Evolutionary conservation across 2,113 vertebrate species (phyloP).

Genomic region (Pyxicephalus adspersus): DNA sequence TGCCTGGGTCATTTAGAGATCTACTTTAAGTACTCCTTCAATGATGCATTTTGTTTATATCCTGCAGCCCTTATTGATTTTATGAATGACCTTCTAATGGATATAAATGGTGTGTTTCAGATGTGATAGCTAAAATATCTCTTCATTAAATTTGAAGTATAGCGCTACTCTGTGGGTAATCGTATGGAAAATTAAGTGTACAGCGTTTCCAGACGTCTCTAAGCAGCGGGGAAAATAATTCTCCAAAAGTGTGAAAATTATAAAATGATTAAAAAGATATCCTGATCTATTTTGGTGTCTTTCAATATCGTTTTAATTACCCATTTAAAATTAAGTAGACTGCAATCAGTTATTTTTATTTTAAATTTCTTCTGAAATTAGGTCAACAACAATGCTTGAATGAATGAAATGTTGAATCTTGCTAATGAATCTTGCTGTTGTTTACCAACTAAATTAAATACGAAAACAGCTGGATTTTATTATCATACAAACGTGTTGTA

Average conservation of each 20-base stretch:
- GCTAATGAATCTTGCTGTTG: background rate
- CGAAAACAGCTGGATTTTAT: background rate
- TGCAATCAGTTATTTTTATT: background rate
- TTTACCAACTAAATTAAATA: background rate
- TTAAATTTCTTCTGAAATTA: background rate
- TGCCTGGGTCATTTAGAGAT: constrained; percentile 3
- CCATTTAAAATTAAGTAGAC: background rate
- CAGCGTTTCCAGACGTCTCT: constrained; percentile 19
- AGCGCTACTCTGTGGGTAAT: constrained; percentile 50
- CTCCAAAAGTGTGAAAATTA: constrained; percentile 32
- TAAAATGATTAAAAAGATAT: constrained; percentile 31
- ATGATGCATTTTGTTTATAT: constrained; percentile 54
- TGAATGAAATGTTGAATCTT: background rate
- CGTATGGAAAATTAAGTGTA: constrained; percentile 55
- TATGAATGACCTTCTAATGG: constrained; percentile 52
- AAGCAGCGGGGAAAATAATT: constrained; percentile 25
- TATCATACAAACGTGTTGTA: background rate
- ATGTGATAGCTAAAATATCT: constrained; percentile 56
- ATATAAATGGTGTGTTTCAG: constrained; percentile 52
- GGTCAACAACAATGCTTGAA: background rate
- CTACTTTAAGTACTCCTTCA: constrained; percentile 39
- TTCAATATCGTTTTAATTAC: background rate
- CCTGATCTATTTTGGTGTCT: constrained; percentile 25
- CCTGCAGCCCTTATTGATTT: constrained; percentile 54
- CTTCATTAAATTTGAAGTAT: constrained; percentile 54